Base-by-base conservation (phyloP, 2,113 vertebrate genomes). In the Epinephelus fuscoguttatus region DNA sequence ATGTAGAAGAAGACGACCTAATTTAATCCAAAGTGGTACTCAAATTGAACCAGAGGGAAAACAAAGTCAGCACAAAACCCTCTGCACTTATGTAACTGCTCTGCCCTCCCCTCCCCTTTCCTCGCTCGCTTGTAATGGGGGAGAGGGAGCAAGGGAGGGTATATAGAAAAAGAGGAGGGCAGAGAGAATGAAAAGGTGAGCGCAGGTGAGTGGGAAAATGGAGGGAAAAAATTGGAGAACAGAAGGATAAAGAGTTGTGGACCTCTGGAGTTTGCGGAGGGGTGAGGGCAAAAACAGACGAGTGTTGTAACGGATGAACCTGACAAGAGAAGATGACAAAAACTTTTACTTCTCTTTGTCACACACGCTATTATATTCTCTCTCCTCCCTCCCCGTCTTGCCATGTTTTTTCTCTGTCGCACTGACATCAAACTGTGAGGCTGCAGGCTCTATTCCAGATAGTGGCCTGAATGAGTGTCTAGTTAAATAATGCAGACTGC, bases 11-110 rank as follows among this genome's bases (percentile, higher is more conserved):
- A 86, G 82, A 88, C 40, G 64, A 88, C 83, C 85, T 92, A 76
- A 90, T 93, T 90, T 91, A 85, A 91, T 90, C 83, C 80, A 88
- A 91, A 94, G 89, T 90, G 87, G 82, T 85, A 92, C 76, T 86
- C 76, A 85, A 84, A 91, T 88, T 86, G 87, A 89, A 91, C 78
- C 70, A 82, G 80, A 77, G 80, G 88, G 81, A 70, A 88, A 91
- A 90, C 89, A 77, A 91, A 90, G 85, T 94, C 88, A 88, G 90
- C 90, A 90, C 61, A 93, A 92, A 91, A 81, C 52, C 81, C 82
- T 66, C 81, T 64, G 71, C 33, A 61, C 84, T 95, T 94, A 90
- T 76, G 87, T 89, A 93, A 93, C 57, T 4, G 14, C 61, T 63
- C 67, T 71, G 25, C 59, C 55, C 42, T 47, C 45, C 55, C 18